Evolutionary conservation across 2,888 invertebrate genomes (phyloP).

Genomic region (Trachelus stipa): DNA sequence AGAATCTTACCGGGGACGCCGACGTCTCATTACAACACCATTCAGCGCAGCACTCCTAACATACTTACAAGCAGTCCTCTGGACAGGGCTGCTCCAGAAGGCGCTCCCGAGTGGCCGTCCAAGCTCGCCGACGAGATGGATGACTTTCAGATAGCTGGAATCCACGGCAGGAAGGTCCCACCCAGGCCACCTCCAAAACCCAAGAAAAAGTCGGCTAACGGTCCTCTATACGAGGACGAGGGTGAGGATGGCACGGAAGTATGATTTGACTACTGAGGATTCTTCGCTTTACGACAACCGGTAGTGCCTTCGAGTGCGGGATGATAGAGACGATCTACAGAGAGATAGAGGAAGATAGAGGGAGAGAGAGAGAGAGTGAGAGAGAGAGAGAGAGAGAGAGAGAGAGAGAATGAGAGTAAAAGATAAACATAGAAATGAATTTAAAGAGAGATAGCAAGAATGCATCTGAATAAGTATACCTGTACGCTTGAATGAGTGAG

Average conservation of each 20-base stretch:
- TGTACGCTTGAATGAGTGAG: background rate
- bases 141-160: conserved; percentile 70
- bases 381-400: background rate
- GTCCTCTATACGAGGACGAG: conserved; percentile 87
- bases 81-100: conserved; percentile 64
- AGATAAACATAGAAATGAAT: background rate
- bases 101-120: conserved; percentile 66
- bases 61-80: conserved; percentile 49
- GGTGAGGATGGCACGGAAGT: conserved; percentile 92
- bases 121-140: conserved; percentile 71
- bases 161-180: conserved; percentile 76
- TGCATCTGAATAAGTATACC: background rate
- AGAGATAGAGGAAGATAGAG: background rate
- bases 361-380: background rate
- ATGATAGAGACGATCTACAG: background rate
- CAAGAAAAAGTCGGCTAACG: conserved; percentile 77
- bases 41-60: conserved; percentile 54
- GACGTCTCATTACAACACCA: conserved; percentile 48
- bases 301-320: conserved; percentile 54
- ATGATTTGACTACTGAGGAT: conserved; percentile 67
- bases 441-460: background rate
- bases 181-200: conserved; percentile 88
- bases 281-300: conserved; percentile 57
- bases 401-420: background rate
- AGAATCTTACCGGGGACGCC: conserved; percentile 77